Percentiles rank a stretch among this genome's conserved stretches.
phyloP scores from a whole-genome alignment of 1,140 invertebrate species.

The Neodiprion fabricii region DNA sequence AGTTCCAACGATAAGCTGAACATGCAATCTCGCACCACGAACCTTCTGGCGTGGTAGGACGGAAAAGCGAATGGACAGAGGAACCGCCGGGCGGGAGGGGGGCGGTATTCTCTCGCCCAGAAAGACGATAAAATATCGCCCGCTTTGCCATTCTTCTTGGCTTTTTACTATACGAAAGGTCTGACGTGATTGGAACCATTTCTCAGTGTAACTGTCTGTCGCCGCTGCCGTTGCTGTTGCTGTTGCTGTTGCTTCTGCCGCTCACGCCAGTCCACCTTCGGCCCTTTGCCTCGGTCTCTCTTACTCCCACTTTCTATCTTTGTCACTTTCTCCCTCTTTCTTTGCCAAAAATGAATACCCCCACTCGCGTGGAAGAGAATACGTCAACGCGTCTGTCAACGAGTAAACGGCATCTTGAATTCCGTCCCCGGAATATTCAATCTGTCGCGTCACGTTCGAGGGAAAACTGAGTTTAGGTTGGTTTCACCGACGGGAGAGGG shows the following conservation, averaged over 20 bases:
- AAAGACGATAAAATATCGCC: background rate
- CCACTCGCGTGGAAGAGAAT: background rate
- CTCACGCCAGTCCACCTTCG: too few relatives aligned
- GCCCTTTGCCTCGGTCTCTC: too few relatives aligned
- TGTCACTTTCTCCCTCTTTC: too few relatives aligned
- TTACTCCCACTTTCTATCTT: too few relatives aligned
- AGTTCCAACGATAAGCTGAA: background rate
- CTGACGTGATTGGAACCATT: slow-evolving; percentile 1
- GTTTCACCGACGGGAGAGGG: background rate
- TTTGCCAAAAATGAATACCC: background rate
- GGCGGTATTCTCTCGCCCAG: background rate
- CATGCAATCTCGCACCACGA: background rate
- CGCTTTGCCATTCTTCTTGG: slow-evolving; percentile 7
- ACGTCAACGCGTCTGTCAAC: background rate
- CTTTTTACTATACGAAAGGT: background rate
- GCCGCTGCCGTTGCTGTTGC: background rate
- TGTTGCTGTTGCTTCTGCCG: background rate
- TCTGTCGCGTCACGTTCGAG: background rate
- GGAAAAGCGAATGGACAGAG: background rate
- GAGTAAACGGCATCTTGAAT: slow-evolving; percentile 1
- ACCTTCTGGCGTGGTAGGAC: background rate
- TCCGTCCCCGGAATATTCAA: background rate
- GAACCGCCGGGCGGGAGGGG: background rate
- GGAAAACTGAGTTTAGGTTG: background rate
- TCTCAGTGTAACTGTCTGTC: slow-evolving; percentile 5